Evolutionary conservation across 2,888 invertebrate species (phyloP), one percentile per base, ranked within the genome.

Genomic region (Ischnura elegans): DNA sequence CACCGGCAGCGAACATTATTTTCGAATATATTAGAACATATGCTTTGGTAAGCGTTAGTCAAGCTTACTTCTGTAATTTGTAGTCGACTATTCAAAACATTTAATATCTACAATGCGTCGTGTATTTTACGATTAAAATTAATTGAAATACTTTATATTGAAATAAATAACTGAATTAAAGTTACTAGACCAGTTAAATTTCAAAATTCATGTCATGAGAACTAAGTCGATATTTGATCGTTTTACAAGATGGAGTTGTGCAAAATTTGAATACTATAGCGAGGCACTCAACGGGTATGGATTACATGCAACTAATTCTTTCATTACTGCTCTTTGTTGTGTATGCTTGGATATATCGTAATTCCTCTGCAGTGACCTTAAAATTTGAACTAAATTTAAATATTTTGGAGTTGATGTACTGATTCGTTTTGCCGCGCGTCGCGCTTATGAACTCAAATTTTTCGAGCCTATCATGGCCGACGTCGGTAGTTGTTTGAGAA

Each of bases 401-500:
- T 66, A 43, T 1, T 66, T 43, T 45, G 55, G 55, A 61, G 45
- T 25, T 66, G 43, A 29, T 61, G n/a, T 43, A 66, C 55, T 42
- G 90, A 90, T 93, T 94, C 94, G 93, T 93, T 94, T 94, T 94
- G 94, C 94, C 94, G 94, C 94, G 94, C 94, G 93, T 94, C 94
- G 90, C 94, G 84, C 87, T 93, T 84, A 29, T 93, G 87, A 86
- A 93, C 87, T 94, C 94, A 94, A 94, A 93, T 94, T 94, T 94
- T 94, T 94, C 94, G 94, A 94, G 94, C 94, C 94, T 94, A 94
- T 94, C 93, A 94, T 94, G 94, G 94, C 94, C 94, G 94, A 94
- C 94, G 94, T 94, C 93, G 94, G 94, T 94, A 94, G 94, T 94
- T 94, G 94, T 94, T 94, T 93, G 93, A 94, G 94, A 93, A 93